Percentiles rank a stretch among this genome's conserved stretches.
Conservation (phyloP, 2,888 invertebrate species). For the Amblyjoppa fuscipennis region DNA sequence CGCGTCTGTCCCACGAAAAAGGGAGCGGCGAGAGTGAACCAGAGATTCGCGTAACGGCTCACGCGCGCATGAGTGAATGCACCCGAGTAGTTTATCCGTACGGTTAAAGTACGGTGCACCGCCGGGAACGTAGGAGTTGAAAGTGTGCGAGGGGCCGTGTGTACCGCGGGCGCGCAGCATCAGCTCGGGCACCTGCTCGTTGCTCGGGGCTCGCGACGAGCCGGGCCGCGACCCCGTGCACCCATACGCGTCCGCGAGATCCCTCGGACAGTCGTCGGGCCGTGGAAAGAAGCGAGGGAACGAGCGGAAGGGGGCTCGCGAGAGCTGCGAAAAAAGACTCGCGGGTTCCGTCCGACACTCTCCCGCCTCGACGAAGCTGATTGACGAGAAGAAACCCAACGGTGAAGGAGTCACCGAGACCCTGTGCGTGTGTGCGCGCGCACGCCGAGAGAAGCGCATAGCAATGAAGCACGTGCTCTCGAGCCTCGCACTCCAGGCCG, state of each 20-base stretch:
- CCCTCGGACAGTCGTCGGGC: conserved; percentile 22
- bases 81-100: conserved; percentile 68
- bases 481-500: conserved; percentile 69
- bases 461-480: conserved; percentile 83
- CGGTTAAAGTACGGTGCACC: conserved; percentile 13
- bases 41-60: conserved; percentile 78
- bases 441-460: conserved; percentile 8
- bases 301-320: conserved; percentile 26
- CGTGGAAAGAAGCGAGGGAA: conserved; percentile 53
- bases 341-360: conserved; percentile 43
- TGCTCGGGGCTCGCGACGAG: conserved; percentile 77
- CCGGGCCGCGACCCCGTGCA: conserved; percentile 62
- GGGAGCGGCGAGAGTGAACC: conserved; percentile 57
- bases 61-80: conserved; percentile 74
- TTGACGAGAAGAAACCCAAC: conserved; percentile 80
- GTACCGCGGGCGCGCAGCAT: conserved; percentile 65
- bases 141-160: conserved; percentile 43
- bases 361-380: conserved; percentile 73
- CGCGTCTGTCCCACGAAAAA: conserved; percentile 32
- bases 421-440: conserved; percentile 20
- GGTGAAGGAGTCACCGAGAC: conserved; percentile 69
- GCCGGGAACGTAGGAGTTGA: conserved; percentile 20
- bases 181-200: conserved; percentile 80
- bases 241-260: conserved; percentile 51
- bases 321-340: conserved; percentile 46